Evolutionary conservation across 2,888 invertebrate species (phyloP).

Genomic region (Resseliella maxima): DNA sequence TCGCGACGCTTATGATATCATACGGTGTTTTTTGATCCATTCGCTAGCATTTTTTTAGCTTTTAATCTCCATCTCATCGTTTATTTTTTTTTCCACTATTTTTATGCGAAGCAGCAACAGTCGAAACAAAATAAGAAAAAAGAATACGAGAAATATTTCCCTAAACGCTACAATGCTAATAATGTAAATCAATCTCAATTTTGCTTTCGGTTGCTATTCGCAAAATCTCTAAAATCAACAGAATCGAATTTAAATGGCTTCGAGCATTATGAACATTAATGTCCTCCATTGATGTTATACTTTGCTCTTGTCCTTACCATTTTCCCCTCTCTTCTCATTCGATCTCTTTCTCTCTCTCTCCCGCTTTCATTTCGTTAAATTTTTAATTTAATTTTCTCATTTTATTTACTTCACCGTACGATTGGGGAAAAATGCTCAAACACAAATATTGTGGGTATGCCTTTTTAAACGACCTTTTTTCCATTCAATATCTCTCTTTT

Average conservation of each 20-base stretch:
- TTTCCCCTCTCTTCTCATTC: not conserved
- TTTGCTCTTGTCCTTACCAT: not conserved
- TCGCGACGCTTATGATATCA: not conserved
- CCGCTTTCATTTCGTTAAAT: not conserved
- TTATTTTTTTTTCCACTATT: not conserved
- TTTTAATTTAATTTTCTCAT: slow-evolving; percentile 31
- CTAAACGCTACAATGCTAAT: slow-evolving; percentile 30
- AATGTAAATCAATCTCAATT: slow-evolving; percentile 44
- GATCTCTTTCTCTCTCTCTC: not conserved
- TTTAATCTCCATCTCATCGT: not conserved
- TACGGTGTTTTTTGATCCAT: not conserved
- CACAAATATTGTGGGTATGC: not conserved
- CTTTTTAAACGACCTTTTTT: slow-evolving; percentile 18
- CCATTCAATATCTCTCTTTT: too few species aligned
- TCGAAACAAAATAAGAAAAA: too few species aligned
- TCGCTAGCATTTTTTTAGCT: not conserved
- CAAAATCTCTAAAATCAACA: slow-evolving; percentile 16
- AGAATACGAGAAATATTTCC: slow-evolving; percentile 19
- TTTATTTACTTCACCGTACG: not conserved
- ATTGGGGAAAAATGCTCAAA: not conserved
- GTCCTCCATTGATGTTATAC: not conserved
- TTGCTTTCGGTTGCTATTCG: slow-evolving; percentile 15
- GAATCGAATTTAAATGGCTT: slow-evolving; percentile 22
- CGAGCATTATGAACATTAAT: not conserved
- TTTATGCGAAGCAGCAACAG: not conserved